Evolutionary conservation across 2,113 vertebrate genomes (phyloP), one percentile per base, ranked within the genome.

Genomic region (Rhombomys opimus): DNA sequence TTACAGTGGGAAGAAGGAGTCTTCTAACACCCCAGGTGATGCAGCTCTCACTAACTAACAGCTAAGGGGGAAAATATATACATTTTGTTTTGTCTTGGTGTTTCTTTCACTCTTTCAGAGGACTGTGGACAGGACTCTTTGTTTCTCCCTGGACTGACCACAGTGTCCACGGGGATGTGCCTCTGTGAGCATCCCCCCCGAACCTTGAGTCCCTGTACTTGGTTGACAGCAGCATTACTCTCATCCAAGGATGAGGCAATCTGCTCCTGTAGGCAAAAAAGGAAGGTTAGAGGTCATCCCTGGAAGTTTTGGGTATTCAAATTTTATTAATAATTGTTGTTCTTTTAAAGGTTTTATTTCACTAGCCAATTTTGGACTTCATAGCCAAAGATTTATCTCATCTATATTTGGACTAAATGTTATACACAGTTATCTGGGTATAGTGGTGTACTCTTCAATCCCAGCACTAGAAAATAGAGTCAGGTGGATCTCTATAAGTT

Each of bases 291-390:
- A 27, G 80, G 15, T 25, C 27, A 9, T 18, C 20, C 4, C 76
- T 18, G 12, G n/a, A 32, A 32, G 77, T 82, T 73, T 50, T 18
- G 61, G 14, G 63, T 20, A 12, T 12, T 52, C 41, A 18, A 46
- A 63, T 35, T 84, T 91, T 41, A 52, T 20, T 59, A 41, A 41
- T 50, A 20, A 4, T 61, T 75, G 4, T 18, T 70, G n/a, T 38
- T 46, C 57, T 65, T 96, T 82, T 50, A 1, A n/a, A 32, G 27
- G 61, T 92, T 65, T 30, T 72, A 61, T 87, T 72, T 35, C 1
- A 30, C 73, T 78, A 91, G 22, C 5, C 25, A 61, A 50, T 63
- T 92, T 85, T 96, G n/a, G 20, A 90, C 86, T 61, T 87, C 65
- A 32, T 72, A 76, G 15, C 25, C 91, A 67, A 57, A 27, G 41